Evolutionary conservation across 1,140 invertebrate genomes (phyloP).

Genomic region (Drosophila repletoides): DNA sequence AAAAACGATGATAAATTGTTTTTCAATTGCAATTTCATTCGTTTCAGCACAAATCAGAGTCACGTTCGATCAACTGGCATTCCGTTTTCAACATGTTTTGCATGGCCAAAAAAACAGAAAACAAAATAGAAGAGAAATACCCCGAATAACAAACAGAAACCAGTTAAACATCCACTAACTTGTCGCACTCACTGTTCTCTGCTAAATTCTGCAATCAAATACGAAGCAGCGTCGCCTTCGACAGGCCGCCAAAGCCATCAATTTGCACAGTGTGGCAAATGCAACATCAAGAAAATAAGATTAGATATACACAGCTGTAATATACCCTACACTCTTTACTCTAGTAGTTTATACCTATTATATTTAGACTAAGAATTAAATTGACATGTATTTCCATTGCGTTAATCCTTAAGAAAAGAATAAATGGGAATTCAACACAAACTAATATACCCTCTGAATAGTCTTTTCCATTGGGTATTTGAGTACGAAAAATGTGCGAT

Average conservation of each 20-base stretch:
- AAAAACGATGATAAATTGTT: neutral
- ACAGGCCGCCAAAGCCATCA: constrained; percentile 64
- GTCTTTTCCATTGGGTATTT: no score
- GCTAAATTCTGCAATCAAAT: constrained; percentile 52
- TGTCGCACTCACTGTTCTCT: constrained; percentile 24
- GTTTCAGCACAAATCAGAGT: neutral
- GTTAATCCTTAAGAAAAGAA: no score
- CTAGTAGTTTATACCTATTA: no score
- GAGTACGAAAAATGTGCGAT: no score
- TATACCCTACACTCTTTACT: no score
- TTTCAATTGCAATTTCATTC: constrained; percentile 19
- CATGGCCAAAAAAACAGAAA: constrained; percentile 30
- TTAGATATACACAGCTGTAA: no score
- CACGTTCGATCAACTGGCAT: constrained; percentile 23
- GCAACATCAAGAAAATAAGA: constrained; percentile 21
- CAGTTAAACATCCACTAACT: constrained; percentile 32
- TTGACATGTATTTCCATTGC: no score
- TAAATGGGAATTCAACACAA: no score
- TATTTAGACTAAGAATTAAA: no score
- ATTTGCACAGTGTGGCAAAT: constrained; percentile 59
- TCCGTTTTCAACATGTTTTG: constrained; percentile 25
- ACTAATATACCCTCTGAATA: no score
- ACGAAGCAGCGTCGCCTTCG: constrained; percentile 25
- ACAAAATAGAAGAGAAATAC: neutral
- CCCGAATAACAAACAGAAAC: neutral